Percentiles rank a stretch among this genome's conserved stretches.
Evolutionary conservation across 2,888 invertebrate species (phyloP).

Genomic region (Selenia dentaria): DNA sequence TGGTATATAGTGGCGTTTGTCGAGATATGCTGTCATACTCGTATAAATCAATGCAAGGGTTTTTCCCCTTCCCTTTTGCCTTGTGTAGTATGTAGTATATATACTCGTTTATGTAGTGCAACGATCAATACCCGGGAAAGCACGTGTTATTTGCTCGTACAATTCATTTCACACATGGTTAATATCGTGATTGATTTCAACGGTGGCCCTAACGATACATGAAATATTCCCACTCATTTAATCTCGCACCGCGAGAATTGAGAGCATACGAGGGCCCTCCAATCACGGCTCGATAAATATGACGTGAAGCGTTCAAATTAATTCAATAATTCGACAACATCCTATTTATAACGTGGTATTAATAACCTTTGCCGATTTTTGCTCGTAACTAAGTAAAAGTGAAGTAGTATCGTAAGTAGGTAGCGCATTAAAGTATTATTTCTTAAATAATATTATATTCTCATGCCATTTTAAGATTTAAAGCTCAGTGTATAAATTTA

Average conservation of each 20-base stretch:
- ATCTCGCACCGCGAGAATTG: slow-evolving; percentile 63
- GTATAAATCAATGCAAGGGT: no score
- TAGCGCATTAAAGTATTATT: no score
- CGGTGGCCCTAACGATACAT: slow-evolving; percentile 76
- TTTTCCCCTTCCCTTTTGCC: no score
- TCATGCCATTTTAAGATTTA: no score
- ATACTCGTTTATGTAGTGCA: no score
- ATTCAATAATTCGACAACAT: slow-evolving; percentile 29
- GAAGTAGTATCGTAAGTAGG: no score
- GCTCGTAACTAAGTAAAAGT: no score
- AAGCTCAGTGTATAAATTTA: neutral
- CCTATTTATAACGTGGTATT: slow-evolving; percentile 8
- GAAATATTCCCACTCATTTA: slow-evolving; percentile 80
- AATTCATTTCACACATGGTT: slow-evolving; percentile 76
- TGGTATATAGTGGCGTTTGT: no score
- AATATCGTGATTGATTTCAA: slow-evolving; percentile 79
- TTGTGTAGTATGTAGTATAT: no score
- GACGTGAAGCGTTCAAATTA: slow-evolving; percentile 52
- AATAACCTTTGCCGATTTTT: no score
- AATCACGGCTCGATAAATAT: slow-evolving; percentile 67
- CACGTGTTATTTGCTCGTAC: slow-evolving; percentile 59
- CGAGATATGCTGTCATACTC: no score
- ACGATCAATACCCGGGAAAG: slow-evolving; percentile 25
- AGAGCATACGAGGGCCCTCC: slow-evolving; percentile 64
- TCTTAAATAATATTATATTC: no score